Evolutionary conservation across 2,113 vertebrate species (phyloP), one percentile per base, ranked within the genome.

Genomic region (Osmerus eperlanus): DNA sequence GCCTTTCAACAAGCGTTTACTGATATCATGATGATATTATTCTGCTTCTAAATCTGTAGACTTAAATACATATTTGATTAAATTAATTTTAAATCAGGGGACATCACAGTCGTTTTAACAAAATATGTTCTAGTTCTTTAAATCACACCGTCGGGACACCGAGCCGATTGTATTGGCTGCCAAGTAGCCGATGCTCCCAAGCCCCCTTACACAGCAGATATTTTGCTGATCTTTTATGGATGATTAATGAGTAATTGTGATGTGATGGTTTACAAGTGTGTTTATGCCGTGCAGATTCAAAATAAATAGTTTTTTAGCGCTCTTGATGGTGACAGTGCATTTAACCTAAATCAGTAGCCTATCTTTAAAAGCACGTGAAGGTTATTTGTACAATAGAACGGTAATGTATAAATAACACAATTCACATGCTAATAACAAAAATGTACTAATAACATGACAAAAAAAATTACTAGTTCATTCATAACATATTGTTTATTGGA

Each of bases 191-290:
- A 76, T 73, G 75, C 79, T 81, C 68, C 65, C 65, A 78, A 28
- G 59, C 72, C 64, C 41, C 75, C 83, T 90, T 89, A 90, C 89
- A 87, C 90, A 87, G 88, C 86, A 87, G 74, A 88, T 83, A 78
- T 85, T 76, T 36, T 52, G 73, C 83, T 72, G 75, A 72, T 81
- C 73, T 82, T 73, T 62, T 75, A 79, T 69, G 60, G 5, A 47
- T 47, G 67, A 85, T 84, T 85, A 80, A 79, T 75, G 69, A 61
- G 62, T 11, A 73, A 56, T 23, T 65, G 74, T 53, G 72, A 73
- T 74, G 28, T 36, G 65, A 72, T 72, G 65, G 69, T 68, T 66
- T 56, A 29, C 23, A 36, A 6, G 21, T 69, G 18, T 67, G 19
- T 32, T 19, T 28, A 56, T 16, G 18, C 13, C 52, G 58, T 59